These are phyloP conservation scores for Papilio machaon DNA, from an alignment of 1,140 invertebrate genomes.

Conservation along the genomic window DNA sequence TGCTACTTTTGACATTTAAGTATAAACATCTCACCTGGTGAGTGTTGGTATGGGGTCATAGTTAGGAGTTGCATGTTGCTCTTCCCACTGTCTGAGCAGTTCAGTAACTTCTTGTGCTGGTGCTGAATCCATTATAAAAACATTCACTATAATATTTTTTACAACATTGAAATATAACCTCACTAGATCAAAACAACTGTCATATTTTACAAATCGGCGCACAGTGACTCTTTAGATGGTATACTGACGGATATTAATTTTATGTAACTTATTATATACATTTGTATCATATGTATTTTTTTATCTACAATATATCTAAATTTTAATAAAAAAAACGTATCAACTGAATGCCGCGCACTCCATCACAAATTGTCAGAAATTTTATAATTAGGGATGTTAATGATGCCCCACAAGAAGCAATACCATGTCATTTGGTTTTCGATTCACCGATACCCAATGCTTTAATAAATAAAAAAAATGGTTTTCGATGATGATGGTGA, in stretches of 20 bases:
- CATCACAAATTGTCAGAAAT: not conserved
- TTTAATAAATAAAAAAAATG: too few species aligned
- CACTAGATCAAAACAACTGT: slow-evolving; percentile 48
- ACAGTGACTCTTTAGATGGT: slow-evolving; percentile 16
- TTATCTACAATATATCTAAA: slow-evolving; percentile 46
- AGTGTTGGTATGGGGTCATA: slow-evolving; percentile 88
- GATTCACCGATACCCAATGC: not conserved
- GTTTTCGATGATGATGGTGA: not conserved
- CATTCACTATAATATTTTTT: slow-evolving; percentile 48
- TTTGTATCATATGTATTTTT: slow-evolving; percentile 45
- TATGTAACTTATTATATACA: slow-evolving; percentile 43
- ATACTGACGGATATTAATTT: slow-evolving; percentile 22
- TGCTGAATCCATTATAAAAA: slow-evolving; percentile 69
- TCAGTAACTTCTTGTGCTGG: slow-evolving; percentile 84
- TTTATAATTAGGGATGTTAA: slow-evolving; percentile 18
- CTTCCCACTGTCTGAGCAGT: slow-evolving; percentile 88
- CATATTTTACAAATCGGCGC: slow-evolving; percentile 36
- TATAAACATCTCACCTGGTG: slow-evolving; percentile 77
- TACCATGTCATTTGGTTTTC: not conserved
- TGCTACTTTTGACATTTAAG: slow-evolving; percentile 50
- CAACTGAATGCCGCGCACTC: slow-evolving; percentile 11
- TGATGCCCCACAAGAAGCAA: not conserved
- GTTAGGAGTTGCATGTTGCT: slow-evolving; percentile 84
- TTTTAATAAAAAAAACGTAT: slow-evolving; percentile 49
- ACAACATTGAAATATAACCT: slow-evolving; percentile 61